Evolutionary conservation across 2,888 invertebrate species (phyloP).

Genomic region (Limnephilus lunatus): DNA sequence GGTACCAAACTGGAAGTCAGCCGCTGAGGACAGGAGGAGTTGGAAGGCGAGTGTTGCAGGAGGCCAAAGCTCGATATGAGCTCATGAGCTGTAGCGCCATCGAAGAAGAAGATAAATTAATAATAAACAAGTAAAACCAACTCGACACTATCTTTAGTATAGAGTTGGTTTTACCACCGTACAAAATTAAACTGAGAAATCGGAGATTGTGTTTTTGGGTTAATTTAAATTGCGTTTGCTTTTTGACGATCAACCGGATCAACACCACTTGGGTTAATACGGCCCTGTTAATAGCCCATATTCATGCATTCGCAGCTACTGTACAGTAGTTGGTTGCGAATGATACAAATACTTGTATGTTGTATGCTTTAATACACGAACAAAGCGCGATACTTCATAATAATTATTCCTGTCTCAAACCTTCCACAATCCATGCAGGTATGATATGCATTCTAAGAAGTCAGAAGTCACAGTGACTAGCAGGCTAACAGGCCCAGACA

Average conservation of each 20-base stretch:
- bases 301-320: not conserved
- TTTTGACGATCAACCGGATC: not conserved
- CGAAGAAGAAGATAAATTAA: too few species aligned
- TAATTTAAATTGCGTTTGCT: too few species aligned
- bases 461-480: not conserved
- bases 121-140: too few species aligned
- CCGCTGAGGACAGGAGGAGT: too few species aligned
- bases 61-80: too few species aligned
- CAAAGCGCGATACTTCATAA: not conserved
- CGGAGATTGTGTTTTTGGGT: too few species aligned
- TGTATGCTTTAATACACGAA: not conserved
- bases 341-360: not conserved
- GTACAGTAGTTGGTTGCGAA: not conserved
- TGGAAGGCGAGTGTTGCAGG: too few species aligned
- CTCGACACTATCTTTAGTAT: too few species aligned
- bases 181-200: too few species aligned
- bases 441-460: not conserved
- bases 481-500: not conserved
- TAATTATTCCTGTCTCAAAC: not conserved
- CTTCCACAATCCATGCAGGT: not conserved
- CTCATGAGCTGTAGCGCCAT: too few species aligned
- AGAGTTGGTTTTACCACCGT: too few species aligned
- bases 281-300: not conserved
- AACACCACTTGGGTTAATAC: not conserved
- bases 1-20: too few species aligned